phyloP scores from a whole-genome alignment of 2,888 invertebrate species.

The Drepanosiphum platanoidis region DNA sequence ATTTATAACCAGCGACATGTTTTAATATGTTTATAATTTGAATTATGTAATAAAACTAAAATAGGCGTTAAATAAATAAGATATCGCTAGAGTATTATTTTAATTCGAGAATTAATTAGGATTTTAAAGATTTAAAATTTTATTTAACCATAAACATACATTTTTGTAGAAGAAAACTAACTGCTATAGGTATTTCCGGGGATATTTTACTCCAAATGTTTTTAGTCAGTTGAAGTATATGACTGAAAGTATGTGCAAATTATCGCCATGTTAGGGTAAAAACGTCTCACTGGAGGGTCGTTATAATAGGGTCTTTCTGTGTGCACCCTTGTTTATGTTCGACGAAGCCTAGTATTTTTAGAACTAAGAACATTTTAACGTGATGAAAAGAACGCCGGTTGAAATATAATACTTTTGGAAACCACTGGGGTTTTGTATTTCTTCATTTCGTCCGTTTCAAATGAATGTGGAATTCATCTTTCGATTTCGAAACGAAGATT shows the following conservation, averaged over 20 bases:
- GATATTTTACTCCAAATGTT: neutral
- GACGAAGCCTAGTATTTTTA: conserved; percentile 45
- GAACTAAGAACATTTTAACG: neutral
- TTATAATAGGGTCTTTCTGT: conserved; percentile 32
- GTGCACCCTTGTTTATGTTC: conserved; percentile 35
- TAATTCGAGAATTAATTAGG: neutral
- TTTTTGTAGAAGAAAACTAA: neutral
- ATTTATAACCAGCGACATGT: neutral
- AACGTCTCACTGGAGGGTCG: conserved; percentile 32
- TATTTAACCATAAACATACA: too few relatives aligned
- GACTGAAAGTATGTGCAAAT: conserved; percentile 24
- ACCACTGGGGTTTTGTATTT: neutral
- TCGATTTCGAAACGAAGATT: neutral
- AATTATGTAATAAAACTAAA: neutral
- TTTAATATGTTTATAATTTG: neutral
- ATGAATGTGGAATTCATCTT: neutral
- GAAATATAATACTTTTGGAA: conserved; percentile 31
- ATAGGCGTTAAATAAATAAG: neutral
- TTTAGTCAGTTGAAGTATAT: neutral
- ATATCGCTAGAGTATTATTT: neutral
- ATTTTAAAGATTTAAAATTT: neutral
- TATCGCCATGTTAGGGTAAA: neutral
- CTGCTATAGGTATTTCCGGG: neutral
- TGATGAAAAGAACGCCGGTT: neutral
- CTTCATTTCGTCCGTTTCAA: neutral